Base-by-base conservation (phyloP, 1,140 invertebrate species). In the Mycetomoellerius zeteki region DNA sequence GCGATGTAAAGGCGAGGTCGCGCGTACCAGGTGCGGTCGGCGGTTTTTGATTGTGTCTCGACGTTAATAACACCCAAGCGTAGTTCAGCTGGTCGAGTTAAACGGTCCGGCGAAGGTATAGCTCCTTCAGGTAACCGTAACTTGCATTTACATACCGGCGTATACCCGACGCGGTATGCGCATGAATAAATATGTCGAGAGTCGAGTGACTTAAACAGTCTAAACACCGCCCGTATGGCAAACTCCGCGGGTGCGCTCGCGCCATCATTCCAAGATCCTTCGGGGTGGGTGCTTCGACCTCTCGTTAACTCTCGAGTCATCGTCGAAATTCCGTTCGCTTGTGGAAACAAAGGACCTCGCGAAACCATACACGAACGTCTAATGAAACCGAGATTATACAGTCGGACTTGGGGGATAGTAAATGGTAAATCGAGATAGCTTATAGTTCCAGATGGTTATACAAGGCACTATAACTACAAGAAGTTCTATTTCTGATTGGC, bases 111-210 rank as follows among this genome's bases (percentile, higher is more conserved):
- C 77, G 62, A 43, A 33, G 19, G 43, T 43, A 65, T 8, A 30
- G 54, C 77, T 78, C 56, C 85, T n/a, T 64, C 82, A 71, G 85
- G 60, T 88, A 88, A 88, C 89, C 86, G 87, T 91, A 92, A 90
- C 90, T 92, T 78, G 75, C 85, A 93, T 93, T 93, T 93, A 85
- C 92, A 93, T 93, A 93, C 88, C 87, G 77, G 80, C 73, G 88
- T 73, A 64, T 67, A 88, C 88, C 80, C 86, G 82, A 77, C 65
- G 21, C n/a, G 88, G 72, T 84, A 88, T 86, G 89, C 89, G 73
- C 87, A 92, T 89, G 91, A 92, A 93, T 93, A 93, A 93, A 90
- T 93, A 92, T 90, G 81, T 84, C 86, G 86, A 67, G 65, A 24
- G 10, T 27, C 33, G 76, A 88, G 76, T 89, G 90, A 93, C 91